These are phyloP conservation scores for Campylomormyrus numenius DNA, from an alignment of 2,113 vertebrate species.

Conservation along the genomic window DNA sequence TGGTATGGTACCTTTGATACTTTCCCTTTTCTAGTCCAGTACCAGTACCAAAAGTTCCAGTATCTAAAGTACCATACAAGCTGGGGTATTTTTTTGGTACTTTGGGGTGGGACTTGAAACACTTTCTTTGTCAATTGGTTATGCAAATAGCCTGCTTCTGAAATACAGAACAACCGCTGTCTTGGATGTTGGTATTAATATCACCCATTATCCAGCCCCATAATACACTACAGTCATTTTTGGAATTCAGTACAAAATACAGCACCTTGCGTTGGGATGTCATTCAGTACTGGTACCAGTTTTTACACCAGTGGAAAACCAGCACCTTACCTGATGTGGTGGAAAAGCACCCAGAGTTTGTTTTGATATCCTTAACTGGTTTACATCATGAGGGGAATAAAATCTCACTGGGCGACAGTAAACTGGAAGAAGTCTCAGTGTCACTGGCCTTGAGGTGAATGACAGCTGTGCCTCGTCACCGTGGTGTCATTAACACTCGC, in stretches of 20 bases:
- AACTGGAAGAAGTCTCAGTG: neutral
- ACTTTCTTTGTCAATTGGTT: neutral
- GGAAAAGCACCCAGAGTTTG: neutral
- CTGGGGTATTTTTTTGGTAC: no score
- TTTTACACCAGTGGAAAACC: neutral
- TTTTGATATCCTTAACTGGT: neutral
- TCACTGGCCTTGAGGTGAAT: neutral
- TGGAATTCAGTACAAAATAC: neutral
- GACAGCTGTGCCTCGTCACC: neutral
- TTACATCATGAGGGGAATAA: neutral
- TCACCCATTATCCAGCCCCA: neutral
- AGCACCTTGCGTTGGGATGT: neutral
- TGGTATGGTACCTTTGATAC: no score
- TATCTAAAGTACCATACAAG: neutral
- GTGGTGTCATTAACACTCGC: neutral
- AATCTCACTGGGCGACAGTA: neutral
- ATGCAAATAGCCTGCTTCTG: no score
- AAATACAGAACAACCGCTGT: no score
- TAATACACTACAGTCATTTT: neutral
- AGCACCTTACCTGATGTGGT: neutral
- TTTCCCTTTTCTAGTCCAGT: no score
- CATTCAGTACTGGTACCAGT: neutral
- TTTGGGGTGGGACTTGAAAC: no score
- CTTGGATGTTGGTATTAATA: neutral
- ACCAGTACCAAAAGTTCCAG: no score